Evolutionary conservation across 2,888 invertebrate genomes (phyloP), one percentile per base, ranked within the genome.

Genomic region (Diachrysia chrysitis): DNA sequence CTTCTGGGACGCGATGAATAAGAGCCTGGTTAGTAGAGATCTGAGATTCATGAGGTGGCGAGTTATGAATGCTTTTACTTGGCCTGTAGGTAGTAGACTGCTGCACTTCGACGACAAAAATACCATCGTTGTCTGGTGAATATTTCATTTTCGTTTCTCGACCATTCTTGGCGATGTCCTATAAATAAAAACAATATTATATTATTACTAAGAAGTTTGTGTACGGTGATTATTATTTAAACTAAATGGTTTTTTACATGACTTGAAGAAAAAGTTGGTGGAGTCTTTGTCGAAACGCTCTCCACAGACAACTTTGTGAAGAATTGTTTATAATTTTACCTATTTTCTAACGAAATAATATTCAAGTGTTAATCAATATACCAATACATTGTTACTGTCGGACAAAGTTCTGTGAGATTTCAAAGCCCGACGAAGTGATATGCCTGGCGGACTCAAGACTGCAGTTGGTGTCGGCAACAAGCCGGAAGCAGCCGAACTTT

Each of bases 81-180:
- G 93, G 90, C 83, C 91, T 87, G 84, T 93, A 91, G 10, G 90
- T 87, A 5, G 94, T 86, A 2, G 94, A 95, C 87, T 95, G 95
- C 66, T 93, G 95, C 0, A 96, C 97, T 86, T 97, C 97, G 0
- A 97, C 97, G 4, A 97, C 97, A 81, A 97, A 97, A 42, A 97
- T 97, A 0, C 97, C 97, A 69, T 97, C 97, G 84, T 97, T 96
- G 73, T 97, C 97, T 12, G 97, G 96, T 9, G 97, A 97, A 78
- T 97, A 97, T 83, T 97, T 97, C 97, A 97, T 97, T 84, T 97
- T 97, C 0, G 97, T 97, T 87, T 97, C 97, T 35, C 97, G 95
- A 3, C 97, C 96, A 78, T 97, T 97, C 72, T 96, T 96, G 29
- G 97, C 96, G 58, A 97, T 96, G 80, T 97, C 97, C 97, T 97